These are phyloP conservation scores for Philopedon plagiatum DNA, from an alignment of 2,888 invertebrate species.

Conservation along the genomic window DNA sequence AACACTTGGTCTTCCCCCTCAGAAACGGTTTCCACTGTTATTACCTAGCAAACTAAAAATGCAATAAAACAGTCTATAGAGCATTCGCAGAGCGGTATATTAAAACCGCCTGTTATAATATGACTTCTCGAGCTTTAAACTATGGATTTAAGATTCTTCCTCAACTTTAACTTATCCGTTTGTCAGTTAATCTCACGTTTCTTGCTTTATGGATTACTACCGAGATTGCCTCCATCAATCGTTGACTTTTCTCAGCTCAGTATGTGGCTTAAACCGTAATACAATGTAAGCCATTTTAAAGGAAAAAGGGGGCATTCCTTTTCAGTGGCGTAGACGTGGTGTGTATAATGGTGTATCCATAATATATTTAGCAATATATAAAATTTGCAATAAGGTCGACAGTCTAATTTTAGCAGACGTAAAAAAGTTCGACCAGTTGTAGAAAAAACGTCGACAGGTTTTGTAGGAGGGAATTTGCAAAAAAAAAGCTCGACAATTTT, in stretches of 20 bases:
- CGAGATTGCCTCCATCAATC: constrained; percentile 50
- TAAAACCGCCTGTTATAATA: constrained; percentile 26
- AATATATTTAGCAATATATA: no score
- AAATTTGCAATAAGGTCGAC: no score
- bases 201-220: constrained; percentile 51
- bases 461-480: no score
- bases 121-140: constrained; percentile 42
- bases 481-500: no score
- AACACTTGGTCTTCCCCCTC: no score
- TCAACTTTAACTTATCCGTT: constrained; percentile 49
- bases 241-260: constrained; percentile 45
- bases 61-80: neutral
- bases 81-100: constrained; percentile 32
- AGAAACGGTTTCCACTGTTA: no score
- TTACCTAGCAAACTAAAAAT: neutral
- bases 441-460: no score
- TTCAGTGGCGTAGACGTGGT: neutral
- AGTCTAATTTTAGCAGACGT: no score
- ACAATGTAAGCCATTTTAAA: constrained; percentile 16
- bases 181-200: constrained; percentile 52
- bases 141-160: constrained; percentile 50
- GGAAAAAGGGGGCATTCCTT: neutral
- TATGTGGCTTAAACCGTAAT: constrained; percentile 47
- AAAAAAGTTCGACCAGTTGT: no score
- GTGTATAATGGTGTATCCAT: no score